phyloP scores from a whole-genome alignment of 1,140 invertebrate genomes.

The Eubasilissa regina region DNA sequence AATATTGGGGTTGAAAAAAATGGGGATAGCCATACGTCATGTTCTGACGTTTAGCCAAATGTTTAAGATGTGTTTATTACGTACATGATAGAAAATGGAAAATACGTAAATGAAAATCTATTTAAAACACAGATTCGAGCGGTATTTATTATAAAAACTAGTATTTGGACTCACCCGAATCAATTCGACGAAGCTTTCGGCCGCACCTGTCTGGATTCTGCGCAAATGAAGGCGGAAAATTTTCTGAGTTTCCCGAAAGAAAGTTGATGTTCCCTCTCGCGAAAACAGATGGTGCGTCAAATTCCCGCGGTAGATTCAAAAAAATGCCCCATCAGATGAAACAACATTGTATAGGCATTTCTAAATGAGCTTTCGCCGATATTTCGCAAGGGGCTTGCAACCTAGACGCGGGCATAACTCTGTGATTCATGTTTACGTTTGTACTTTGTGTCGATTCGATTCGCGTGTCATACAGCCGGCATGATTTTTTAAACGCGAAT shows the following conservation, averaged over 20 bases:
- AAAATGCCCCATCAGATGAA: slow-evolving; percentile 24
- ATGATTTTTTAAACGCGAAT: neutral
- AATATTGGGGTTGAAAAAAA: slow-evolving; percentile 42
- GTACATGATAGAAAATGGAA: too few relatives aligned
- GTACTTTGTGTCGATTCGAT: neutral
- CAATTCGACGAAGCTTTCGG: slow-evolving; percentile 51
- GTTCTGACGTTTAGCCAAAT: neutral
- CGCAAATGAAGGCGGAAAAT: slow-evolving; percentile 37
- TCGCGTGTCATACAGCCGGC: neutral
- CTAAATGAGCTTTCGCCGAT: slow-evolving; percentile 21
- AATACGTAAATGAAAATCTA: too few relatives aligned
- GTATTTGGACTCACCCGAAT: slow-evolving; percentile 52
- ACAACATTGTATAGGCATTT: slow-evolving; percentile 19
- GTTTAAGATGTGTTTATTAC: too few relatives aligned
- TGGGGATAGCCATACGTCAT: neutral
- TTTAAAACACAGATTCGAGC: neutral
- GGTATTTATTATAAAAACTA: slow-evolving; percentile 6
- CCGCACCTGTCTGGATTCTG: slow-evolving; percentile 56
- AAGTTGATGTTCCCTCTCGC: slow-evolving; percentile 18
- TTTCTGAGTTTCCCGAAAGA: slow-evolving; percentile 19
- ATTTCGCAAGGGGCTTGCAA: slow-evolving; percentile 20
- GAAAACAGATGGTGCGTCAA: slow-evolving; percentile 28
- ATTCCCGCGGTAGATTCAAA: slow-evolving; percentile 33
- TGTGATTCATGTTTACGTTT: neutral
- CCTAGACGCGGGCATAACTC: neutral